phyloP scores from a whole-genome alignment of 2,797 vertebrate genomes.

The Trachops cirrhosus region DNA sequence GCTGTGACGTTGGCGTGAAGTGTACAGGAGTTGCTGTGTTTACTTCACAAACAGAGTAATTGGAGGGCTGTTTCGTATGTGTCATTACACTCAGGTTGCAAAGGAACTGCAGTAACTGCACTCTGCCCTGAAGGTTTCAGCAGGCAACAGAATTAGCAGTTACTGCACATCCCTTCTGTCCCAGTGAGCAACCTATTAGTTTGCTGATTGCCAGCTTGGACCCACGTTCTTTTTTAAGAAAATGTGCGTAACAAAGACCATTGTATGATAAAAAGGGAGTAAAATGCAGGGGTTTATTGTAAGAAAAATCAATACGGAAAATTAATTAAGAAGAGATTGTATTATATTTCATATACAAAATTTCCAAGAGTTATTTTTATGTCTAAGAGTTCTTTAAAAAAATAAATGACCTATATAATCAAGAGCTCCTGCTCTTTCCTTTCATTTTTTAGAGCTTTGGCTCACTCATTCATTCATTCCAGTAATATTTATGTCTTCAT shows the following conservation, averaged over 20 bases:
- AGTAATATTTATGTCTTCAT: not conserved
- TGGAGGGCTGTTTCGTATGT: not conserved
- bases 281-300: not conserved
- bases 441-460: not conserved
- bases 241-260: not conserved
- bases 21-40: not conserved
- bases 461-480: not conserved
- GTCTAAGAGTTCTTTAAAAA: not conserved
- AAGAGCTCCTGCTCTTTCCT: not conserved
- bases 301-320: not conserved
- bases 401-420: not conserved
- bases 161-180: not conserved
- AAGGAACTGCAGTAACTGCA: not conserved
- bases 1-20: not conserved
- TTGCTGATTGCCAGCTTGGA: not conserved
- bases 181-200: not conserved
- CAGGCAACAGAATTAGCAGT: not conserved
- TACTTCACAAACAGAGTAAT: not conserved
- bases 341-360: not conserved
- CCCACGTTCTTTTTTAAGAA: not conserved
- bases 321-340: not conserved
- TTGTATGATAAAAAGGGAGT: not conserved
- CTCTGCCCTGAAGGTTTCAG: not conserved
- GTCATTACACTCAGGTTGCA: not conserved
- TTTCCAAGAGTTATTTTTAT: not conserved